phyloP scores from a whole-genome alignment of 2,113 vertebrate species.

The Synchiropus splendidus region DNA sequence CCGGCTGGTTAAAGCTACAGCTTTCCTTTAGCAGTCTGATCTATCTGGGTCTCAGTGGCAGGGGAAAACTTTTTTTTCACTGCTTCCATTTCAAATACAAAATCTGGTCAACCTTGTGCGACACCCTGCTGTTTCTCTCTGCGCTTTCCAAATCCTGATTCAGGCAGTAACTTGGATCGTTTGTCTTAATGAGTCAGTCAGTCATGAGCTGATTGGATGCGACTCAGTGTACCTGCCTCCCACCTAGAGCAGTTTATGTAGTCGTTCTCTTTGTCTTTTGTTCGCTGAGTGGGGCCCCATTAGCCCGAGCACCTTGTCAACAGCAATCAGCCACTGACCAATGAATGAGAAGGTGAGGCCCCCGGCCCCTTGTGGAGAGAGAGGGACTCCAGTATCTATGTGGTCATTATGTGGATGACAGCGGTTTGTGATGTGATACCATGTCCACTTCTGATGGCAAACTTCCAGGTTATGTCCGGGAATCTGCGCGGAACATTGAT shows the following conservation, averaged over 20 bases:
- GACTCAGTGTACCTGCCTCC: conserved; percentile 7
- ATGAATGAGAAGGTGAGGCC: conserved; percentile 5
- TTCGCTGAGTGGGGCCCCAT: conserved; percentile 27
- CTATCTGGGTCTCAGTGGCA: too few species aligned
- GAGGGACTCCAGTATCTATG: conserved; percentile 9
- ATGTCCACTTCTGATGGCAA: background rate
- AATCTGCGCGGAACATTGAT: too few species aligned
- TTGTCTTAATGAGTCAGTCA: background rate
- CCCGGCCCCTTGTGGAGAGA: conserved; percentile 11
- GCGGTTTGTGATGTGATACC: background rate
- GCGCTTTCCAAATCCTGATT: background rate
- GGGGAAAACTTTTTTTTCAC: too few species aligned
- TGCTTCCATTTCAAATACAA: too few species aligned
- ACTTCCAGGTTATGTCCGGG: background rate
- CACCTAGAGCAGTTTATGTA: too few species aligned
- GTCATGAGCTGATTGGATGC: conserved; percentile 16
- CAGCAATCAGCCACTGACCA: conserved; percentile 25
- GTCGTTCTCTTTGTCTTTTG: conserved; percentile 20
- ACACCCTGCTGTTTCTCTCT: background rate
- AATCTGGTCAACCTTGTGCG: too few species aligned
- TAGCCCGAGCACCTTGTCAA: conserved; percentile 30
- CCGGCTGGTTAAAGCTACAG: too few species aligned
- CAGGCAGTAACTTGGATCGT: background rate
- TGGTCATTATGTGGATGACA: conserved; percentile 4
- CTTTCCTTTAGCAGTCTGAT: too few species aligned